Percentiles rank a stretch among this genome's conserved stretches.
phyloP scores from a whole-genome alignment of 2,797 vertebrate genomes.

The Semaprochilodus insignis region DNA sequence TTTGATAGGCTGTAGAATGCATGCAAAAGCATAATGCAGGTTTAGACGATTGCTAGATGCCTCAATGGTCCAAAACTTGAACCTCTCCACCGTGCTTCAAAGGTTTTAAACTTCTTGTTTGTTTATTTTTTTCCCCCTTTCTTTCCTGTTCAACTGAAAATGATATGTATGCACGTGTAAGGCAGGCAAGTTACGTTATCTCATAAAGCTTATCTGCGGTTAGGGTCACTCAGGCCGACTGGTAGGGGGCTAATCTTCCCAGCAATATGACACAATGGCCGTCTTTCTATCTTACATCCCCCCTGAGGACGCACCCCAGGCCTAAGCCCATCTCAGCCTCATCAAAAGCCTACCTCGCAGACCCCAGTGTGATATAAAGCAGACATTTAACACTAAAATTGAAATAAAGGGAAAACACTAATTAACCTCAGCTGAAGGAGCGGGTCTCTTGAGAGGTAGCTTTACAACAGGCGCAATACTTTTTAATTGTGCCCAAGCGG shows the following conservation, averaged over 20 bases:
- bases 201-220: slow-evolving; percentile 81
- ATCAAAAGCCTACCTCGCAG: slow-evolving; percentile 70
- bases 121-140: not conserved
- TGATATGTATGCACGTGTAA: slow-evolving; percentile 62
- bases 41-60: no score
- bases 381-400: slow-evolving; percentile 77
- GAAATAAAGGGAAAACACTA: slow-evolving; percentile 75
- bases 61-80: no score
- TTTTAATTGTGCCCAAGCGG: slow-evolving; percentile 73
- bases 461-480: slow-evolving; percentile 61
- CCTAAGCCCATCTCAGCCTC: slow-evolving; percentile 69
- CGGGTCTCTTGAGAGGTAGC: slow-evolving; percentile 65
- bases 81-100: not conserved
- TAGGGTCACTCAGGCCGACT: slow-evolving; percentile 78
- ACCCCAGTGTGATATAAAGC: slow-evolving; percentile 77
- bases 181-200: slow-evolving; percentile 76
- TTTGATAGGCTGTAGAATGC: slow-evolving; percentile 41
- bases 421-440: slow-evolving; percentile 76
- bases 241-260: slow-evolving; percentile 76
- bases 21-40: not conserved
- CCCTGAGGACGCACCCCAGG: slow-evolving; percentile 70
- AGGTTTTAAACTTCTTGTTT: not conserved
- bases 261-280: slow-evolving; percentile 80
- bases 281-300: slow-evolving; percentile 72
- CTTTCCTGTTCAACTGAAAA: not conserved